phyloP scores from a whole-genome alignment of 2,113 vertebrate species.

The Gorsachius goisagi region DNA sequence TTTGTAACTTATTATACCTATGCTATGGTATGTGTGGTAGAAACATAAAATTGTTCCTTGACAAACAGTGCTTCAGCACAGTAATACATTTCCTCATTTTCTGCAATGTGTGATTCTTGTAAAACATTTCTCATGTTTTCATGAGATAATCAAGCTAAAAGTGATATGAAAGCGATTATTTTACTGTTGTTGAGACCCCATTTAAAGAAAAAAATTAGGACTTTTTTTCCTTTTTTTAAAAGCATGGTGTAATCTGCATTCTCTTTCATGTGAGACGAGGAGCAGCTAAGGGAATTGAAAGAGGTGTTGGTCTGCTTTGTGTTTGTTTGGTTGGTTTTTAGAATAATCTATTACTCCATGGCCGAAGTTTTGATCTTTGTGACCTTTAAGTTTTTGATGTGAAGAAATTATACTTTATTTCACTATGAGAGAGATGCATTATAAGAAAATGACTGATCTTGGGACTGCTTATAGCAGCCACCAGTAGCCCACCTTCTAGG shows the following conservation, averaged over 20 bases:
- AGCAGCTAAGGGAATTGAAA: neutral
- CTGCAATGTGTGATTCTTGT: neutral
- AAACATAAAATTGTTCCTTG: neutral
- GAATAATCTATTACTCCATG: neutral
- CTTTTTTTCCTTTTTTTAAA: neutral
- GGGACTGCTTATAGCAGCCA: neutral
- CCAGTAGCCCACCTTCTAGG: neutral
- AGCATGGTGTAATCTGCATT: neutral
- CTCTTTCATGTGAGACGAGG: neutral
- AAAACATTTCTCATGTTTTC: neutral
- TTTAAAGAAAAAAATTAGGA: neutral
- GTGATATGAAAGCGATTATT: neutral
- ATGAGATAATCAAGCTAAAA: neutral
- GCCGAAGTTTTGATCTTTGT: neutral
- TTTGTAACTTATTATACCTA: neutral
- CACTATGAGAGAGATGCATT: neutral
- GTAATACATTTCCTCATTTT: neutral
- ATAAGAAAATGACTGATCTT: neutral
- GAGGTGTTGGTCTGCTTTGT: neutral
- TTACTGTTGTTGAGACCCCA: neutral
- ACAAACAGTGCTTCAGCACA: neutral
- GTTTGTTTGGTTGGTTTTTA: neutral
- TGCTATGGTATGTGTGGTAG: neutral
- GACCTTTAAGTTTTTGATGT: neutral
- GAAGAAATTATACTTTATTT: neutral